phyloP scores from a whole-genome alignment of 2,888 invertebrate genomes.

The Leptogaster cylindrica region DNA sequence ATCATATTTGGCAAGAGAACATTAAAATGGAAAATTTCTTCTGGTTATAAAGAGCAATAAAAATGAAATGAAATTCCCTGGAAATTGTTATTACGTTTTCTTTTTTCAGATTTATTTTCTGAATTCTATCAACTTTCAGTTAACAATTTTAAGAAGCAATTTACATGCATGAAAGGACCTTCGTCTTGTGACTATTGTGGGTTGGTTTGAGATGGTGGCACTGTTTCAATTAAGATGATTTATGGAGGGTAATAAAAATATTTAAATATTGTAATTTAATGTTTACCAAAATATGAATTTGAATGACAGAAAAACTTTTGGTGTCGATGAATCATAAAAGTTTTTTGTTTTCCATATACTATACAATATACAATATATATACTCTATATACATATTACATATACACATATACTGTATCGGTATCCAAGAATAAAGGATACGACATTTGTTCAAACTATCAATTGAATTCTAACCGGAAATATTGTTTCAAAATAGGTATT shows the following conservation, averaged over 20 bases:
- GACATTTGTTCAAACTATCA: no score
- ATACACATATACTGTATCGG: no score
- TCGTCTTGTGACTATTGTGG: no score
- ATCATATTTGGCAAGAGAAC: conserved; percentile 30
- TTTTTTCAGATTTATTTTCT: conserved; percentile 36
- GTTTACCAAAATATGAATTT: conserved; percentile 17
- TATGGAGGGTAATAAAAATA: conserved; percentile 45
- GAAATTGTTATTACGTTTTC: conserved; percentile 42
- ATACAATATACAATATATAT: no score
- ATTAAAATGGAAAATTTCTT: conserved; percentile 19
- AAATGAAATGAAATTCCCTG: conserved; percentile 40
- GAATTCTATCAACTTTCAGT: conserved; percentile 17
- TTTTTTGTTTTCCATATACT: background rate
- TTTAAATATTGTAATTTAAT: conserved; percentile 39
- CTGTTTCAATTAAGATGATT: conserved; percentile 45
- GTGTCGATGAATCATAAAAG: background rate
- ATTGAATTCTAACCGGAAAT: no score
- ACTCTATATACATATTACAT: no score
- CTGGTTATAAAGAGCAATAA: conserved; percentile 23
- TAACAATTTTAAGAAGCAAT: conserved; percentile 11
- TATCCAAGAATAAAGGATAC: no score
- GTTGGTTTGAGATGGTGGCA: conserved; percentile 42
- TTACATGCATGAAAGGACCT: conserved; percentile 17
- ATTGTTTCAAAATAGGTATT: no score
- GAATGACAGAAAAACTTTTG: background rate